Base-by-base conservation (phyloP, 2,797 vertebrate species). In the Pogonophryne albipinna region DNA sequence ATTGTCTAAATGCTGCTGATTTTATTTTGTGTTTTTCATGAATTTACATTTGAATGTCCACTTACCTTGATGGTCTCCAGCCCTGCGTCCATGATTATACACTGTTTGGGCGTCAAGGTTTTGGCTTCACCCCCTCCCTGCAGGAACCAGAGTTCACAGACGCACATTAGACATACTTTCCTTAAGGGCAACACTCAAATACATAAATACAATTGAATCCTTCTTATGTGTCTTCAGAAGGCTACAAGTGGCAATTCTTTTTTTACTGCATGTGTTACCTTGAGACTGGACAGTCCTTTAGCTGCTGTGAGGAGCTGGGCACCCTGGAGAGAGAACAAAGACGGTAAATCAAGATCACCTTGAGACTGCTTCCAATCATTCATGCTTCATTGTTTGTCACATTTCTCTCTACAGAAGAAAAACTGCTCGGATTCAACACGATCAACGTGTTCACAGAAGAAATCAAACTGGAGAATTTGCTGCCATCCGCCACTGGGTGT, bases 251-350 rank as follows among this genome's bases (percentile, higher is more conserved):
- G 5, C 2, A 5, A 15, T 42, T 31, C 20, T 20, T 16, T 20
- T 0, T 0, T 4, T 3, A 1, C 16, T n/a, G 31, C 0, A 2
- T 44, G 63, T n/a, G 16, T 74, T 95, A 99, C 98, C 98, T 99
- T 99, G 34, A 99, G 91, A 85, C 96, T 99, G n/a, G 98, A 99
- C 67, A 99, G 96, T 86, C 99, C 98, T 92, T 98, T 99, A 55
- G 98, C 98, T 51, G 98, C 98, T 68, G 95, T 98, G 91, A 99
- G 96, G 91, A 99, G 92, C 77, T 97, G 98, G 64, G 96, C 95
- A n/a, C 98, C 97, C 98, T 99, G 88, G 12, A 53, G 4, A 44
- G 19, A 58, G 10, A 19, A 4, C 42, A 17, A 17, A 11, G 51
- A 31, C 11, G 19, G 13, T 38, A 38, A 38, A 38, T 38, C 34